Evolutionary conservation across 2,888 invertebrate genomes (phyloP).

Genomic region (Formica aserva): DNA sequence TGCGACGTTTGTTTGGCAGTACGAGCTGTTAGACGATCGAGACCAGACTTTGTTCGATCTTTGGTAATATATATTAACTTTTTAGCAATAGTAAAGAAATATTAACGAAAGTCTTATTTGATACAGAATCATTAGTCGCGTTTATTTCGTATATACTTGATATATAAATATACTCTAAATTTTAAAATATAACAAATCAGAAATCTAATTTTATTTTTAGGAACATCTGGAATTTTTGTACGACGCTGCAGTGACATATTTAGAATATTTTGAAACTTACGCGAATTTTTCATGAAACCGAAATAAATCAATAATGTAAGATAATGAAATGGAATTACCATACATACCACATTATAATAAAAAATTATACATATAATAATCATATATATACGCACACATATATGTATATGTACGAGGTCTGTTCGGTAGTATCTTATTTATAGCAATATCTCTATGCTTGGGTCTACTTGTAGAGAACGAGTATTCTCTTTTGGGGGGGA

Average conservation of each 20-base stretch:
- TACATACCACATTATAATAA: not conserved
- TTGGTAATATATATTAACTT: slow-evolving; percentile 75
- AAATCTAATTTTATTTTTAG: slow-evolving; percentile 74
- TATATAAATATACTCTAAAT: not conserved
- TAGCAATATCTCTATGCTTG: no score
- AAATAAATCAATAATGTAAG: not conserved
- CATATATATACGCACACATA: not conserved
- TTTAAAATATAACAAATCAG: not conserved
- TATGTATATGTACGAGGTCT: no score
- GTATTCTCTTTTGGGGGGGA: no score
- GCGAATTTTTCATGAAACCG: slow-evolving; percentile 79
- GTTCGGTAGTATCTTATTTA: no score
- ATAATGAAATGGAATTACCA: not conserved
- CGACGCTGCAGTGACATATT: slow-evolving; percentile 81
- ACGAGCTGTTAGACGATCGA: slow-evolving; percentile 85
- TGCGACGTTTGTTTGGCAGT: slow-evolving; percentile 87
- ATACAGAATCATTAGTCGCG: not conserved
- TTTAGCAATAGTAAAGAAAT: not conserved
- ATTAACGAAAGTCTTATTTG: slow-evolving; percentile 16
- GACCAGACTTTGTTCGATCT: slow-evolving; percentile 84
- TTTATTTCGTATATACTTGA: not conserved
- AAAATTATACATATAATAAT: not conserved
- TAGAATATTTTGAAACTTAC: slow-evolving; percentile 82
- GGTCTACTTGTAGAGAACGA: no score
- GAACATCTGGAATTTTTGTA: slow-evolving; percentile 84